Percentiles rank a stretch among this genome's conserved stretches.
Evolutionary conservation across 2,888 invertebrate species (phyloP).

Genomic region (Lasioglossum villosulum): DNA sequence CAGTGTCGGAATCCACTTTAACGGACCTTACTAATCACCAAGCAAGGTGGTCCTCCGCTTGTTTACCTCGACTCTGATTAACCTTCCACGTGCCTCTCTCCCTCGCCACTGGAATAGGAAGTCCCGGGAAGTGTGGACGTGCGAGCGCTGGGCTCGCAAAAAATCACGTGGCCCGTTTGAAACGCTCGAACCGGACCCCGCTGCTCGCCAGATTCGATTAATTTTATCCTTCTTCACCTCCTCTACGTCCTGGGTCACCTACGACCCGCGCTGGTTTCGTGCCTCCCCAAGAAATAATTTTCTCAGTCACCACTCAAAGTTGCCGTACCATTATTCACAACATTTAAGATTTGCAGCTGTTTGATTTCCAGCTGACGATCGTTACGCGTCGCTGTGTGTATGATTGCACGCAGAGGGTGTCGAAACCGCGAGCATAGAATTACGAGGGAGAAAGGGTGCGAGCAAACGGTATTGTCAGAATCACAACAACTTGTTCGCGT

Average conservation of each 20-base stretch:
- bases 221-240: slow-evolving; percentile 4
- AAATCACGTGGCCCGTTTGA: slow-evolving; percentile 33
- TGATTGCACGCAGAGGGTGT: neutral
- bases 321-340: too few relatives aligned
- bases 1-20: slow-evolving; percentile 73
- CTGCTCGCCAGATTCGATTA: slow-evolving; percentile 23
- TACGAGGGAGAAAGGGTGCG: neutral
- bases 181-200: neutral
- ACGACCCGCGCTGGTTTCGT: neutral
- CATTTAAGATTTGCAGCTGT: too few relatives aligned
- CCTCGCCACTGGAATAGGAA: neutral
- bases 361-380: neutral
- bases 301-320: too few relatives aligned
- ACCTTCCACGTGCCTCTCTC: slow-evolving; percentile 66
- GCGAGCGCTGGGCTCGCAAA: slow-evolving; percentile 4
- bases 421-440: neutral
- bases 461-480: slow-evolving; percentile 17
- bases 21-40: slow-evolving; percentile 79
- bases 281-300: neutral
- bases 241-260: neutral
- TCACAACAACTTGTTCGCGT: slow-evolving; percentile 38
- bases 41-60: slow-evolving; percentile 71
- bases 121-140: neutral
- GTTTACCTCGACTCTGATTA: slow-evolving; percentile 80
- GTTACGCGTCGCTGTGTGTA: neutral